phyloP scores from a whole-genome alignment of 2,113 vertebrate species.

The Larimichthys crocea region DNA sequence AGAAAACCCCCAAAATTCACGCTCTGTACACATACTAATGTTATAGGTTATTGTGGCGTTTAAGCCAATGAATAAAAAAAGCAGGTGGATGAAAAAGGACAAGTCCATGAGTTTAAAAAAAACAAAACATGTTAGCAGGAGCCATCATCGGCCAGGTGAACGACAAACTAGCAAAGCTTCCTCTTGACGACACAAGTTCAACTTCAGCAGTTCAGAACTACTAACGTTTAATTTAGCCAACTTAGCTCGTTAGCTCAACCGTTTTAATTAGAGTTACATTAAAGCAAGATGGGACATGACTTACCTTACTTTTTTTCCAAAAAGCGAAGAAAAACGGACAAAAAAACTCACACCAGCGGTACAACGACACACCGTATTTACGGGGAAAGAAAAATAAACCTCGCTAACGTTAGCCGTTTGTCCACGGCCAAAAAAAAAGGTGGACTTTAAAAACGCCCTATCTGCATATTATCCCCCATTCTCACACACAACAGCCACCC shows the following conservation, averaged over 20 bases:
- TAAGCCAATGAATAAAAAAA: slow-evolving; percentile 4
- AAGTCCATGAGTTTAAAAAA: slow-evolving; percentile 23
- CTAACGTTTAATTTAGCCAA: neutral
- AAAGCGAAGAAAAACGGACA: neutral
- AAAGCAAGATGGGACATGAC: neutral
- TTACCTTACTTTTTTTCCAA: slow-evolving; percentile 43
- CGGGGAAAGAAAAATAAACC: neutral
- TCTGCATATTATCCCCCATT: slow-evolving; percentile 51
- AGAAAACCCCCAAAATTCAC: neutral
- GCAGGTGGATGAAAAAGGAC: slow-evolving; percentile 30
- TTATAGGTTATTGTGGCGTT: neutral
- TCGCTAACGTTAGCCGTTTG: slow-evolving; percentile 56
- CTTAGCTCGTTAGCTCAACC: neutral
- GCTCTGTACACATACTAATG: neutral
- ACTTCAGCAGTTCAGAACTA: slow-evolving; percentile 3
- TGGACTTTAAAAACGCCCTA: slow-evolving; percentile 70
- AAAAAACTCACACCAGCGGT: slow-evolving; percentile 11
- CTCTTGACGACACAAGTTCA: slow-evolving; percentile 12
- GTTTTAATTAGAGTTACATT: neutral
- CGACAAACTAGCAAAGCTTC: slow-evolving; percentile 18
- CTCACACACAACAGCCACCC: neutral
- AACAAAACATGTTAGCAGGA: neutral
- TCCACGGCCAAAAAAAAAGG: slow-evolving; percentile 62
- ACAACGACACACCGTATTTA: slow-evolving; percentile 2
- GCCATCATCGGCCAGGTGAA: slow-evolving; percentile 29